phyloP scores from a whole-genome alignment of 1,140 invertebrate genomes.

The Drosophila micromelanica region DNA sequence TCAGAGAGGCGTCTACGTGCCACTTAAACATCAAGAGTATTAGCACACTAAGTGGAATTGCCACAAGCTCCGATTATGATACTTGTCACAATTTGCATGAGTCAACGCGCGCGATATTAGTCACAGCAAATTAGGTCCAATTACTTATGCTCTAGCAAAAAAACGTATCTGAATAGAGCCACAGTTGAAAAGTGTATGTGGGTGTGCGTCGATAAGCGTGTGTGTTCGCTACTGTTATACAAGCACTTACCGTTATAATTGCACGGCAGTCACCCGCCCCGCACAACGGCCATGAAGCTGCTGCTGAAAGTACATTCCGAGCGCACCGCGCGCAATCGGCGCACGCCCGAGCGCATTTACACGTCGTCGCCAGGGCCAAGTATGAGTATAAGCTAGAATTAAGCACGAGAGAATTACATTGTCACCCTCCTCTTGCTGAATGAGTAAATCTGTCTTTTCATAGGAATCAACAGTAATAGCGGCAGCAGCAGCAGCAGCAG shows the following conservation, averaged over 20 bases:
- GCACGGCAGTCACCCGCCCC: neutral
- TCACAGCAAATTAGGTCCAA: constrained; percentile 21
- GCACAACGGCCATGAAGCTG: constrained; percentile 65
- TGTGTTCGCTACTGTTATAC: constrained; percentile 22
- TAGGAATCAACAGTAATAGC: constrained; percentile 69
- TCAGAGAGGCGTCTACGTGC: constrained; percentile 30
- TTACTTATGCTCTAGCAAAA: constrained; percentile 4
- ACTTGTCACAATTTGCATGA: neutral
- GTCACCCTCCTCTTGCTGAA: neutral
- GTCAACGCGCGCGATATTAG: constrained; percentile 8
- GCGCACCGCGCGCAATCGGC: constrained; percentile 69
- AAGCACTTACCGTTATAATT: constrained; percentile 24
- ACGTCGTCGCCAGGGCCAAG: constrained; percentile 17
- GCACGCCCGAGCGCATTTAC: constrained; percentile 57
- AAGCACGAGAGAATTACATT: neutral
- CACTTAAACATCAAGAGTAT: neutral
- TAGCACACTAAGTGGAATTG: neutral
- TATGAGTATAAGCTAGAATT: constrained; percentile 2
- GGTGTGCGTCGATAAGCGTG: neutral
- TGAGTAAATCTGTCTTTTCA: constrained; percentile 9
- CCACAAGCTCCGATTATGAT: constrained; percentile 3
- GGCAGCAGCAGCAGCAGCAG: constrained; percentile 1
- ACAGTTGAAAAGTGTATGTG: neutral
- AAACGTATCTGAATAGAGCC: neutral
- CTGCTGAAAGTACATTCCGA: constrained; percentile 80